Evolutionary conservation across 2,888 invertebrate genomes (phyloP).

Genomic region (Dromius quadrimaculatus): DNA sequence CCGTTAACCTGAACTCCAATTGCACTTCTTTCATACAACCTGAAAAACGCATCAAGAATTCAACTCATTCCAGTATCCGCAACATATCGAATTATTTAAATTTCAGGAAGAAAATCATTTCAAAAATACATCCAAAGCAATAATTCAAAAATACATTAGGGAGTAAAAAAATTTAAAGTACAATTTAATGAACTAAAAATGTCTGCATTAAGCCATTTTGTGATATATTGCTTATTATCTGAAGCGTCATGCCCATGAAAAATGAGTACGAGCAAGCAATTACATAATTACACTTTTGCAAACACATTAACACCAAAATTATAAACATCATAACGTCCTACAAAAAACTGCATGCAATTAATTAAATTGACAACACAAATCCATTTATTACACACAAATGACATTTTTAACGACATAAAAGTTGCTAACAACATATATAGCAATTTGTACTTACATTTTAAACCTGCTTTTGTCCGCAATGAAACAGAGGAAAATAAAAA

Average conservation of each 20-base stretch:
- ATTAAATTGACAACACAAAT: constrained; percentile 20
- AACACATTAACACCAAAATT: constrained; percentile 19
- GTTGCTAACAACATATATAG: constrained; percentile 9
- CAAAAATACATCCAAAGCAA: no score
- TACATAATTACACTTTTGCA: constrained; percentile 20
- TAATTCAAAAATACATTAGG: no score
- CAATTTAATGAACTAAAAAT: constrained; percentile 11
- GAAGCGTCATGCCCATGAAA: not conserved
- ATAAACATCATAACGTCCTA: not conserved
- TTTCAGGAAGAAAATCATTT: no score
- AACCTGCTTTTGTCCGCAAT: constrained; percentile 55
- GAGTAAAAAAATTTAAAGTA: constrained; percentile 1
- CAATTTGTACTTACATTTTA: constrained; percentile 56
- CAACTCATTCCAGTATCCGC: no score
- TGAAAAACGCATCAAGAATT: no score
- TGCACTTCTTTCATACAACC: no score
- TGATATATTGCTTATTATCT: not conserved
- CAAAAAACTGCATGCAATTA: constrained; percentile 14
- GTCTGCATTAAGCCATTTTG: not conserved
- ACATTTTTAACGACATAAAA: constrained; percentile 16
- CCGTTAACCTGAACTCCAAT: no score
- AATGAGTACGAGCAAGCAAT: not conserved
- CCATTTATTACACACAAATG: constrained; percentile 17
- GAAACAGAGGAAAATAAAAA: constrained; percentile 27
- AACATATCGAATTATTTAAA: no score